phyloP scores from a whole-genome alignment of 1,140 invertebrate genomes.

The Helicoverpa zea region DNA sequence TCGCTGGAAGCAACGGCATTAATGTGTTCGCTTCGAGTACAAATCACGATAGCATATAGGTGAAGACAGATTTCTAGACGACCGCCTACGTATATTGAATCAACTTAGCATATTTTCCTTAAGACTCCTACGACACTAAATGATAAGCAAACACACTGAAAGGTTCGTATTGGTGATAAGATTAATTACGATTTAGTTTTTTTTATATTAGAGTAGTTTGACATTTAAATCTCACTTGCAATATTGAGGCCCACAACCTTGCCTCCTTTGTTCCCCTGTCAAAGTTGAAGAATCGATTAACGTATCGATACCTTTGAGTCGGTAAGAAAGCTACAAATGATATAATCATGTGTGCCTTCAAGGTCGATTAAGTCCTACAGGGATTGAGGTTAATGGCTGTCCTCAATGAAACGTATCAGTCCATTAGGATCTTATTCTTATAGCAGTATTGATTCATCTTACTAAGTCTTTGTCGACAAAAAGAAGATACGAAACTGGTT shows the following conservation, averaged over 20 bases:
- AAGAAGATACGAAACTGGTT: constrained; percentile 57
- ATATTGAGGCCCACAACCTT: constrained; percentile 60
- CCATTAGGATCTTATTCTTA: constrained; percentile 67
- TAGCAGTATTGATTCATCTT: constrained; percentile 58
- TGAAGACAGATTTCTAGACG: constrained; percentile 31
- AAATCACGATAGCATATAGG: constrained; percentile 17
- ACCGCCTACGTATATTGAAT: not conserved
- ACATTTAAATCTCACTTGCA: constrained; percentile 41
- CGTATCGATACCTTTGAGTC: constrained; percentile 64
- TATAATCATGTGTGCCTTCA: constrained; percentile 71
- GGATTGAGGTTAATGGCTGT: constrained; percentile 80
- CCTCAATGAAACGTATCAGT: constrained; percentile 64
- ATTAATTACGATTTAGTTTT: not conserved
- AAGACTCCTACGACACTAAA: not conserved
- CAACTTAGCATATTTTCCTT: constrained; percentile 12
- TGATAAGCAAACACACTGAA: not conserved
- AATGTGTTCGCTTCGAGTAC: constrained; percentile 17
- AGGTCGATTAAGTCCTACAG: constrained; percentile 78
- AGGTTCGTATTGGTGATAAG: not conserved
- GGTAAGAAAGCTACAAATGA: constrained; percentile 74
- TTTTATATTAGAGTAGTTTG: constrained; percentile 27
- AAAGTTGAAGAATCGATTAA: constrained; percentile 74
- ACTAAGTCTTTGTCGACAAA: constrained; percentile 49
- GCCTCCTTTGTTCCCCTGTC: constrained; percentile 70
- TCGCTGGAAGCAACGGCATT: constrained; percentile 10